Evolutionary conservation across 2,113 vertebrate genomes (phyloP), one percentile per base, ranked within the genome.

Genomic region (Istiophorus platypterus): DNA sequence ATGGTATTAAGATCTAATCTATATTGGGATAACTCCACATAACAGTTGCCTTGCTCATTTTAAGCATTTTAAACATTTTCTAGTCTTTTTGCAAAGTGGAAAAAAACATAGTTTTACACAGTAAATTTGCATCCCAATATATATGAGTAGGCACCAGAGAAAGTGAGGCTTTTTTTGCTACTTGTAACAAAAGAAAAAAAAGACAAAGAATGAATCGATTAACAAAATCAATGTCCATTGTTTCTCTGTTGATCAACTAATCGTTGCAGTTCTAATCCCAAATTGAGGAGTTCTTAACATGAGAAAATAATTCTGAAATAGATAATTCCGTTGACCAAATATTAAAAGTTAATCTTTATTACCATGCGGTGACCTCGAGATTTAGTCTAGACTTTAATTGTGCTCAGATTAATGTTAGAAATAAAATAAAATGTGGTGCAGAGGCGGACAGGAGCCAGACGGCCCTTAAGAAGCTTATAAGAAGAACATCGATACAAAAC

Each of bases 391-490:
- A 65, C 76, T 78, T 76, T 29, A 39, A 75, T 42, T 52, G 42
- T 14, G 15, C 45, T 24, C n/a, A 18, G 18, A 52, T 26, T 56
- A 70, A 73, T 9, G 13, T 42, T 72, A 52, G 31, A 59, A 75
- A 64, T 27, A 8, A 81, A 78, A 79, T 34, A 37, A 29, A 76
- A 80, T 22, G 29, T 20, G 14, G 52, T 29, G 42, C 42, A 70
- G 88, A 70, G 7, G 70, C 84, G 78, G 74, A 86, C 86, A 91
- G 47, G 61, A 74, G 78, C 66, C 86, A 89, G 81, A 86, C 80
- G 3, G 64, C 56, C 31, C 76, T 76, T 80, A 85, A 89, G 85
- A 90, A 51, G 90, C 81, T 92, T 88, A 90, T 31, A 26, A 72
- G 75, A 75, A 70, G 39, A 87, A 88, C 75, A 76, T 77, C 72